Percentiles rank a stretch among this genome's conserved stretches.
These are phyloP conservation scores for Myanophis thanlyinensis DNA, from an alignment of 2,113 vertebrate genomes.

Conservation along the genomic window DNA sequence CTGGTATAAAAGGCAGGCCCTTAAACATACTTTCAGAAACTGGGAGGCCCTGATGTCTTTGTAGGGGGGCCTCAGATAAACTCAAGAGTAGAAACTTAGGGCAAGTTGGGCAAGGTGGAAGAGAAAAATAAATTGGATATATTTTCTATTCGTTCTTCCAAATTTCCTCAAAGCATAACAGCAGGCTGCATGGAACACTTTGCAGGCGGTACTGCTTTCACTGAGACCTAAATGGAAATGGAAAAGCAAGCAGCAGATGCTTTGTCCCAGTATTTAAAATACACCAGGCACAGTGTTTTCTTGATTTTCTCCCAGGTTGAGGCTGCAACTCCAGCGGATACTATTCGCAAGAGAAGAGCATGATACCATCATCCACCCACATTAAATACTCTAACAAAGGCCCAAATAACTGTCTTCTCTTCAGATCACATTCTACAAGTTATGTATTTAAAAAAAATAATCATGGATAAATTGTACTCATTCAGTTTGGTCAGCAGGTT, in stretches of 20 bases:
- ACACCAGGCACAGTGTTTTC: slow-evolving; percentile 28
- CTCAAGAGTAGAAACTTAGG: slow-evolving; percentile 1
- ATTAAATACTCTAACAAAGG: not conserved
- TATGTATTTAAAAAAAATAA: not conserved
- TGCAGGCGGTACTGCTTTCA: slow-evolving; percentile 37
- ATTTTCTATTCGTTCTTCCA: slow-evolving; percentile 41
- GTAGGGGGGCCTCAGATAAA: slow-evolving; percentile 49
- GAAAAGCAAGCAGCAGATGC: slow-evolving; percentile 38
- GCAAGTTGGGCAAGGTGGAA: not conserved
- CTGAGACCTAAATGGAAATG: slow-evolving; percentile 34
- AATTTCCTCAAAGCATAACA: slow-evolving; percentile 44
- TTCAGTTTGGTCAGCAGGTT: not conserved
- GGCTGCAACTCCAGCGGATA: slow-evolving; percentile 26
- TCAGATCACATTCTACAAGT: not conserved
- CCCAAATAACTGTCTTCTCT: not conserved
- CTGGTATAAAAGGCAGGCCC: slow-evolving; percentile 61
- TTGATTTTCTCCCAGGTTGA: slow-evolving; percentile 24
- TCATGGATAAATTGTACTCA: not conserved
- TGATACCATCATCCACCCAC: not conserved
- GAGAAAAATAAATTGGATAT: slow-evolving; percentile 34
- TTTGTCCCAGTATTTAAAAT: slow-evolving; percentile 18
- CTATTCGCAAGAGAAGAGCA: not conserved
- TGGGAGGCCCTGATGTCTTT: slow-evolving; percentile 56
- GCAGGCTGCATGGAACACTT: slow-evolving; percentile 42
- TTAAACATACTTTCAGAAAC: slow-evolving; percentile 54